Conservation (phyloP, 1,140 invertebrate genomes). For the Diachasmimorpha longicaudata region DNA sequence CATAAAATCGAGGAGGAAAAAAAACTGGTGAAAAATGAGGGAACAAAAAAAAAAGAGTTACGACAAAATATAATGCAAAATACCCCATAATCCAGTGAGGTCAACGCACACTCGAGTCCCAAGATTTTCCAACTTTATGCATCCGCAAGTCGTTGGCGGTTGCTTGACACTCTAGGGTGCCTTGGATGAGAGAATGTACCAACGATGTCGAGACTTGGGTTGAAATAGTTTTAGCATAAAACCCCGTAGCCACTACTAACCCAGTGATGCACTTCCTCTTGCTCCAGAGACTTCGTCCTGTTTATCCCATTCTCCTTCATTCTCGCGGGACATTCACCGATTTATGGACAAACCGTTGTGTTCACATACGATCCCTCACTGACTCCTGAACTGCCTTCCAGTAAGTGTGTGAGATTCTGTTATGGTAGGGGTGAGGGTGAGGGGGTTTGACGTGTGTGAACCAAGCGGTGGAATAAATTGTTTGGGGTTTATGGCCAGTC, state of each 20-base stretch:
- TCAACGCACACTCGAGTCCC: slow-evolving; percentile 1
- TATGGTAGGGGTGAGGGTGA: not conserved
- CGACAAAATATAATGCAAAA: not conserved
- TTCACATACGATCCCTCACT: not conserved
- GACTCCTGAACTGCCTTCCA: slow-evolving; percentile 14
- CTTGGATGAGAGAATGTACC: slow-evolving; percentile 4
- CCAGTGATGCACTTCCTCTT: slow-evolving; percentile 17
- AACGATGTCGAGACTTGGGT: not conserved
- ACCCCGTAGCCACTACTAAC: slow-evolving; percentile 8
- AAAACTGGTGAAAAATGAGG: not conserved
- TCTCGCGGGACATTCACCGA: slow-evolving; percentile 14
- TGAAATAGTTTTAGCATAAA: slow-evolving; percentile 20
- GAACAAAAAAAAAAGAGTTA: not conserved
- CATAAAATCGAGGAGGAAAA: not conserved
- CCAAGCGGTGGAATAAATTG: not conserved
- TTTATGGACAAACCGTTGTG: slow-evolving; percentile 9
- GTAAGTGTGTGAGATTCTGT: not conserved
- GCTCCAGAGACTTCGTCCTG: not conserved
- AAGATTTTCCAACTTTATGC: slow-evolving; percentile 1
- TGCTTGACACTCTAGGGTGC: slow-evolving; percentile 3
- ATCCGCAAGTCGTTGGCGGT: slow-evolving; percentile 9
- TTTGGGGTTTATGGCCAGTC: not conserved
- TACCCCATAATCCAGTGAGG: not conserved
- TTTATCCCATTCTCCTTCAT: slow-evolving; percentile 6
- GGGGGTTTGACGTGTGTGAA: too few relatives aligned